Evolutionary conservation across 1,140 invertebrate genomes (phyloP), one percentile per base, ranked within the genome.

Genomic region (Stegodyphus dumicola): DNA sequence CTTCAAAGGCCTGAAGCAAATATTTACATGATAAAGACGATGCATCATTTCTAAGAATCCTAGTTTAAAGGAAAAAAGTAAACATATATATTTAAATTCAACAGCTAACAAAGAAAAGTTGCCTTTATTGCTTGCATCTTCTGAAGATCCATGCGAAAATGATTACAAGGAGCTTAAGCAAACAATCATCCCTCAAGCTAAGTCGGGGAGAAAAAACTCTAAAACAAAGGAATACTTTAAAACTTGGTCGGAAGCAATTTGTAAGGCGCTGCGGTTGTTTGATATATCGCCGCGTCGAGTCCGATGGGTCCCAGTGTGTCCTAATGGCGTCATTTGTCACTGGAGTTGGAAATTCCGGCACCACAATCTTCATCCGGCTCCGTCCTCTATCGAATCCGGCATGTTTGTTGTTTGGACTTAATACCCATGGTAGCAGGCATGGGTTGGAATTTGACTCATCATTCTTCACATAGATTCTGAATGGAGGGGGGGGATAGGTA

Each of bases 271-370:
- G 74, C 33, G 74, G 74, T 64, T 76, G 54, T 64, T 76, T 76
- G 74, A 76, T 76, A 64, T 76, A 76, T 76, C 74, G 48, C 74
- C 70, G n/a, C 53, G 70, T 73, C 70, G 15, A 52, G 15, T 73
- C 15, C 53, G 70, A 73, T n/a, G 51, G 15, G 49, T 73, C 70
- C 70, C 70, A 13, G 5, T 52, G 70, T 73, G 53, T 73, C 70
- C 53, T 73, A 73, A 73, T 73, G 70, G 70, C 17, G 70, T 73
- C 70, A 73, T 73, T 73, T 73, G 70, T 73, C 70, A 73, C 51
- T 52, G 15, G 7, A n/a, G 70, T 17, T 17, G 70, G 13, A 33
- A 73, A 52, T 73, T 73, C 70, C 15, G 70, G 70, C 11, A 17
- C 15, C 49, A 49, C 70, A 73, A 73, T 52, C 70, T 73, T 73